Evolutionary conservation across 2,888 invertebrate genomes (phyloP).

Genomic region (Acronicta alni): DNA sequence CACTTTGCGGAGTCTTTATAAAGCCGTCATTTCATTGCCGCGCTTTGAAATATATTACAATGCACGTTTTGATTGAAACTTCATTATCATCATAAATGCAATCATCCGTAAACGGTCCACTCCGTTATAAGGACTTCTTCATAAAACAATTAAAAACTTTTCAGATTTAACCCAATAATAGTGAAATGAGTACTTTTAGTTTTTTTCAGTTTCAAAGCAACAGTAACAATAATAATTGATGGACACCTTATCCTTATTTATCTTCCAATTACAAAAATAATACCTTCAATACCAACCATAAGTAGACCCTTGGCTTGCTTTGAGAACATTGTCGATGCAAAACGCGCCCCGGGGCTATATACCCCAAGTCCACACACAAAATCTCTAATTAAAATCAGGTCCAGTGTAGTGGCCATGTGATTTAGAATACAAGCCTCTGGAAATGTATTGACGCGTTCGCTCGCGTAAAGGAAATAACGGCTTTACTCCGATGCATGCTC

Average conservation of each 20-base stretch:
- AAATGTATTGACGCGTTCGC: not conserved
- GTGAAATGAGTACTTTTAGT: too few relatives aligned
- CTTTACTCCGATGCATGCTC: conserved; percentile 49
- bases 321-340: not conserved
- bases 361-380: not conserved
- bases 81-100: not conserved
- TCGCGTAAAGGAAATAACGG: not conserved
- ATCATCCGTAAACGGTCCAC: not conserved
- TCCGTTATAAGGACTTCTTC: not conserved
- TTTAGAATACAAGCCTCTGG: not conserved
- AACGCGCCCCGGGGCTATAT: not conserved
- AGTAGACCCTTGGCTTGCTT: not conserved
- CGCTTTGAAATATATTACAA: conserved; percentile 1
- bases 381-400: not conserved
- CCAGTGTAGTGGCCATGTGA: not conserved
- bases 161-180: too few relatives aligned
- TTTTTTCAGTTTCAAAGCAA: not conserved
- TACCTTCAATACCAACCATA: not conserved
- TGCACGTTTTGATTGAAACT: conserved; percentile 10
- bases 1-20: conserved; percentile 50
- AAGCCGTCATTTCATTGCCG: conserved; percentile 13
- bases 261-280: too few relatives aligned
- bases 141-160: not conserved
- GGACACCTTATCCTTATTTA: too few relatives aligned
- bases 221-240: too few relatives aligned